Percentiles rank a stretch among this genome's conserved stretches.
Evolutionary conservation across 2,888 invertebrate species (phyloP).

Genomic region (Plagiodera versicolora): DNA sequence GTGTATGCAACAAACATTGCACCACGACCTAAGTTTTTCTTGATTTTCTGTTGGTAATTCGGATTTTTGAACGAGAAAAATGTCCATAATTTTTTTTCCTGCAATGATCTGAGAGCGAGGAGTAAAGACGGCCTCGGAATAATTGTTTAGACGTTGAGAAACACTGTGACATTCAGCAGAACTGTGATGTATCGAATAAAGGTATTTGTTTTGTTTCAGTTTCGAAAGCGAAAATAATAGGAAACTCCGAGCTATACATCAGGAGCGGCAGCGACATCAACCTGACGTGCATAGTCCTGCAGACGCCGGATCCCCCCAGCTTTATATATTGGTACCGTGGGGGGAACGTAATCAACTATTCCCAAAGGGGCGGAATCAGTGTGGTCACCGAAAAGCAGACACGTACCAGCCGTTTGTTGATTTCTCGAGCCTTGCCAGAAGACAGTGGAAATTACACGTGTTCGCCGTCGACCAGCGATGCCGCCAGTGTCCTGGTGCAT

Average conservation of each 20-base stretch:
- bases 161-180: too few relatives aligned
- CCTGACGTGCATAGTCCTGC: constrained; percentile 82
- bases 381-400: constrained; percentile 84
- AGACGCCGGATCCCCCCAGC: constrained; percentile 81
- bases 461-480: constrained; percentile 65
- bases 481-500: constrained; percentile 61
- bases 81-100: too few relatives aligned
- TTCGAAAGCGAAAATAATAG: constrained; percentile 85
- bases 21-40: too few relatives aligned
- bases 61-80: too few relatives aligned
- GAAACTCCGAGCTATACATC: constrained; percentile 83
- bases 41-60: too few relatives aligned
- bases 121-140: too few relatives aligned
- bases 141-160: too few relatives aligned
- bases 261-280: constrained; percentile 90
- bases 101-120: too few relatives aligned
- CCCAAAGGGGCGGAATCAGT: constrained; percentile 81
- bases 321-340: constrained; percentile 85
- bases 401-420: constrained; percentile 80
- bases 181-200: too few relatives aligned
- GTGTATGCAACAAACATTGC: too few relatives aligned
- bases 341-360: constrained; percentile 79
- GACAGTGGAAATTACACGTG: constrained; percentile 92
- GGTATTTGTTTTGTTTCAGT: constrained; percentile 63
- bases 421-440: constrained; percentile 77